These are phyloP conservation scores for Athrips mouffetella DNA, from an alignment of 2,888 invertebrate genomes.

Conservation along the genomic window DNA sequence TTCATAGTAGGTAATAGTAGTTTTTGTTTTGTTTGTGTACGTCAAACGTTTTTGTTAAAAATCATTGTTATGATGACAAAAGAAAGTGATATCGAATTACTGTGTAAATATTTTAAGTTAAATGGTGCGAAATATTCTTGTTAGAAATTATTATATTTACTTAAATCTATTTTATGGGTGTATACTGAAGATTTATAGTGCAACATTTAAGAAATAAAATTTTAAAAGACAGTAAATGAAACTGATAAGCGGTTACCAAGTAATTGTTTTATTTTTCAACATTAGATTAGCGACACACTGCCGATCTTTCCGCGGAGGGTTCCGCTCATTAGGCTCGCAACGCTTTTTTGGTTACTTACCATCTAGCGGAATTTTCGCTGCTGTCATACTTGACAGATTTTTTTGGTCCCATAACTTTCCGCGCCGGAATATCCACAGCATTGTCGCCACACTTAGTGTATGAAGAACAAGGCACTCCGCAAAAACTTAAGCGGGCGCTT, in stretches of 20 bases:
- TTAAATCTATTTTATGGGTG: conserved; percentile 10
- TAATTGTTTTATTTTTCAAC: conserved; percentile 41
- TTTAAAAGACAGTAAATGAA: conserved; percentile 44
- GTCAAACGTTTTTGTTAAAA: conserved; percentile 19
- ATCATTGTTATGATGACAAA: conserved; percentile 6
- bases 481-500: no score
- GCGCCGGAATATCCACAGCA: no score
- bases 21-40: conserved; percentile 27
- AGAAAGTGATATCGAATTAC: conserved; percentile 12
- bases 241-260: conserved; percentile 55
- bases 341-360: no score
- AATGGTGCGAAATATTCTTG: conserved; percentile 21
- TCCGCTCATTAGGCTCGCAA: no score
- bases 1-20: conserved; percentile 15
- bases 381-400: no score
- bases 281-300: neutral
- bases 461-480: no score
- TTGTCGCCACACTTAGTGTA: no score
- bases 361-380: no score
- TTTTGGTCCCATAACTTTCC: no score
- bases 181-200: conserved; percentile 16
- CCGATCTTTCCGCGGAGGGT: no score
- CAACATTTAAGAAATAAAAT: conserved; percentile 33
- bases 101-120: conserved; percentile 9
- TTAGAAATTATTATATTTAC: conserved; percentile 7